Conservation (phyloP, 1,140 invertebrate species). For the Penaeus chinensis region DNA sequence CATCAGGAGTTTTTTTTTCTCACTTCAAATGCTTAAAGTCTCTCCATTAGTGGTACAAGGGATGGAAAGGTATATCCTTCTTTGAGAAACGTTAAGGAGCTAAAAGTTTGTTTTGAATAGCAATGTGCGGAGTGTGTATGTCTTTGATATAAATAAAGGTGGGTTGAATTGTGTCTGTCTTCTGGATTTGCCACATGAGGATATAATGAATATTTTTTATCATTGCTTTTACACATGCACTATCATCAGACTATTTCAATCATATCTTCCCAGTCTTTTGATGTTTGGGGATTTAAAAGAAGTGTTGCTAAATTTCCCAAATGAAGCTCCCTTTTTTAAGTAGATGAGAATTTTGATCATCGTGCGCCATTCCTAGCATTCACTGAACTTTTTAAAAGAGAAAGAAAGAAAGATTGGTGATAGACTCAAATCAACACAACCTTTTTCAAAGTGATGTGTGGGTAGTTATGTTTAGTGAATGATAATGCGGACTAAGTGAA, state of each 20-base stretch:
- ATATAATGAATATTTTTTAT: not conserved
- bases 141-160: conserved; percentile 22
- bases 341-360: not conserved
- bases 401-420: conserved; percentile 11
- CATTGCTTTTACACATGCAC: not conserved
- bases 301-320: conserved; percentile 7
- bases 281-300: no score
- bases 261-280: no score
- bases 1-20: no score
- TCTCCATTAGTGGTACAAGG: no score
- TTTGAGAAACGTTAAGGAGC: no score
- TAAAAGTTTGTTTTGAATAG: no score
- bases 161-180: conserved; percentile 60
- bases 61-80: no score
- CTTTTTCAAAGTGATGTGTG: conserved; percentile 20
- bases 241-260: no score
- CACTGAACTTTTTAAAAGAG: conserved; percentile 8
- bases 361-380: not conserved
- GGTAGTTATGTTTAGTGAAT: no score
- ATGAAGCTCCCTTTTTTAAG: not conserved
- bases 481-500: no score
- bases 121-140: no score
- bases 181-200: conserved; percentile 55
- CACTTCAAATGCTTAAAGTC: no score
- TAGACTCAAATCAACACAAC: conserved; percentile 59